Conservation (phyloP, 2,113 vertebrate genomes). For the Hydropotes inermis region DNA sequence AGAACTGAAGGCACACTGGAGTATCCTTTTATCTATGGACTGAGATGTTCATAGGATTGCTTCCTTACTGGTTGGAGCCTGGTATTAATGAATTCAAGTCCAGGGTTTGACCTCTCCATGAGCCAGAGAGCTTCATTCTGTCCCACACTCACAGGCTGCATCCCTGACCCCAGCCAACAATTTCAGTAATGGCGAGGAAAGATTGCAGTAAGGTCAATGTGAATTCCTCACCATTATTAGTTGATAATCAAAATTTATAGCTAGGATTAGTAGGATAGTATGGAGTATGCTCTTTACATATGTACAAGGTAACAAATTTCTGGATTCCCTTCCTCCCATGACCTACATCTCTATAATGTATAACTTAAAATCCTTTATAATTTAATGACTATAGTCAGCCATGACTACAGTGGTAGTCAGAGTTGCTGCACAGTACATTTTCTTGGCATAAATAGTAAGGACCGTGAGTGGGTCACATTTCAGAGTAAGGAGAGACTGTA, state of each 20-base stretch:
- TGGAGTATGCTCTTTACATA: background rate
- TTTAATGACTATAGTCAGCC: background rate
- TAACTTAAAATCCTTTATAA: background rate
- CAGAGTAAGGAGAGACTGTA: background rate
- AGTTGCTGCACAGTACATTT: background rate
- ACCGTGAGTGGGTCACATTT: background rate
- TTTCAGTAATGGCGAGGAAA: background rate
- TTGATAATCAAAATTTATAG: background rate
- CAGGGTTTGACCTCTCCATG: background rate
- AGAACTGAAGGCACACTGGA: slow-evolving; percentile 80
- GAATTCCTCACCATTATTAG: background rate
- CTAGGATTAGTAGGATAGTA: background rate
- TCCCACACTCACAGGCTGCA: background rate
- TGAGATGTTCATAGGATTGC: too few relatives aligned
- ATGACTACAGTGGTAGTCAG: background rate
- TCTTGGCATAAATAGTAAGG: background rate
- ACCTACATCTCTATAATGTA: background rate
- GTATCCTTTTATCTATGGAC: slow-evolving; percentile 83
- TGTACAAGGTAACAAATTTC: background rate
- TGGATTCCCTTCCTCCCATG: background rate
- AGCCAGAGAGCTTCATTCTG: background rate
- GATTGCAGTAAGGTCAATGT: background rate
- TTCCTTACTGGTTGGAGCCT: background rate
- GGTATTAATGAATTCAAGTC: background rate
- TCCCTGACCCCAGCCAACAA: background rate